Conservation (phyloP, 2,888 invertebrate genomes). For the Spodoptera littoralis region DNA sequence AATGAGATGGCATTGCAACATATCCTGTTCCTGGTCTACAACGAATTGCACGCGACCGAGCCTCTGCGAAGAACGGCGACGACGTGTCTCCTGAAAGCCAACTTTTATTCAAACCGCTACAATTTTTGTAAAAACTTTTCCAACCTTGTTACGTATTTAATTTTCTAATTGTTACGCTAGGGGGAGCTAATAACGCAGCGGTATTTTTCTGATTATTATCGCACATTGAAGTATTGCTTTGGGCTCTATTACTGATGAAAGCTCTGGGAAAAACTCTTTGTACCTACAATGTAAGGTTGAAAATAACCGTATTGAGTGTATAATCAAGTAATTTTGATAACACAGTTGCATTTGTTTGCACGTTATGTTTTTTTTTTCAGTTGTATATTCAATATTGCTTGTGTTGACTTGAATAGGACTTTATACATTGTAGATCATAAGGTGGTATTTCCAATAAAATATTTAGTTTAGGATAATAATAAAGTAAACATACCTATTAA, state of each 20-base stretch:
- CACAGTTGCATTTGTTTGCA: slow-evolving; percentile 38
- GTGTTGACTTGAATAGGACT: background rate
- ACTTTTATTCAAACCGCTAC: slow-evolving; percentile 43
- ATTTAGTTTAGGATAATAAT: too few relatives aligned
- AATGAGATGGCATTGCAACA: background rate
- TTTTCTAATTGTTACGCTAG: slow-evolving; percentile 64
- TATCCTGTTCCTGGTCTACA: slow-evolving; percentile 44
- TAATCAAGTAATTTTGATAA: slow-evolving; percentile 50
- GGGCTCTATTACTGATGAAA: slow-evolving; percentile 56
- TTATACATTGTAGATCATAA: too few relatives aligned
- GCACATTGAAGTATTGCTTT: slow-evolving; percentile 48
- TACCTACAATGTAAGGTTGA: slow-evolving; percentile 40
- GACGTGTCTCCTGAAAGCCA: slow-evolving; percentile 43
- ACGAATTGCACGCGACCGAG: slow-evolving; percentile 48
- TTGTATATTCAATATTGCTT: slow-evolving; percentile 10
- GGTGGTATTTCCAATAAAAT: too few relatives aligned
- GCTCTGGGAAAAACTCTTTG: slow-evolving; percentile 48
- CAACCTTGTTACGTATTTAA: slow-evolving; percentile 63
- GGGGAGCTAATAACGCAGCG: slow-evolving; percentile 56
- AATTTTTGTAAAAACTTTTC: slow-evolving; percentile 44
- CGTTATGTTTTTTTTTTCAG: slow-evolving; percentile 16
- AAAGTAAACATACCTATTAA: too few relatives aligned
- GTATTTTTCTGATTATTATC: slow-evolving; percentile 69
- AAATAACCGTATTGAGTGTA: slow-evolving; percentile 41
- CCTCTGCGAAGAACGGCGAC: slow-evolving; percentile 40